phyloP scores from a whole-genome alignment of 2,797 vertebrate genomes.

The Mormyrops attenuatus region DNA sequence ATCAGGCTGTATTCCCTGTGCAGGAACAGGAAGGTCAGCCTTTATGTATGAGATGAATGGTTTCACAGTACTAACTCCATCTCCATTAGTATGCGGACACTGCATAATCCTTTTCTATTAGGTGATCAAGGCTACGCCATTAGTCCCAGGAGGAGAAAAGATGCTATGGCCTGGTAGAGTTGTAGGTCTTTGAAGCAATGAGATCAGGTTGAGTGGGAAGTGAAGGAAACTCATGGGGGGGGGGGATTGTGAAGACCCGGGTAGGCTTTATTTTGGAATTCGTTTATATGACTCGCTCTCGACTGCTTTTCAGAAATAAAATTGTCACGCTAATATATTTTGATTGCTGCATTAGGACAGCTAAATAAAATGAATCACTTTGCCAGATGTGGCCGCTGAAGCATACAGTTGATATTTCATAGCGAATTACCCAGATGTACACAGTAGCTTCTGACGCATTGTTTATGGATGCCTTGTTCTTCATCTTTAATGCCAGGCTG shows the following conservation, averaged over 20 bases:
- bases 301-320: constrained; percentile 68
- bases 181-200: constrained; percentile 36
- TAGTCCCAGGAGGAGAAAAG: constrained; percentile 37
- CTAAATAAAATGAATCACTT: constrained; percentile 71
- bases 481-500: neutral
- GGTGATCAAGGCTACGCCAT: constrained; percentile 26
- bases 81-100: constrained; percentile 19
- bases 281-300: constrained; percentile 55
- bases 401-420: constrained; percentile 71
- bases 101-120: constrained; percentile 27
- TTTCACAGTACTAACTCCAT: constrained; percentile 1
- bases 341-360: constrained; percentile 69
- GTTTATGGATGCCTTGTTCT: constrained; percentile 30
- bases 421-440: constrained; percentile 65
- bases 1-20: neutral
- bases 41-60: constrained; percentile 8
- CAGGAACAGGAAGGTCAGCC: constrained; percentile 14
- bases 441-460: constrained; percentile 49
- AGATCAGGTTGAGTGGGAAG: constrained; percentile 14
- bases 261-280: constrained; percentile 61
- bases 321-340: constrained; percentile 79
- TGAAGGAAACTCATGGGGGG: constrained; percentile 8
- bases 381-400: constrained; percentile 62
- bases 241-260: constrained; percentile 50
- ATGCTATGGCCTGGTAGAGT: constrained; percentile 47